Percentiles rank a stretch among this genome's conserved stretches.
Evolutionary conservation across 2,113 vertebrate genomes (phyloP).

Genomic region (Tyto alba): DNA sequence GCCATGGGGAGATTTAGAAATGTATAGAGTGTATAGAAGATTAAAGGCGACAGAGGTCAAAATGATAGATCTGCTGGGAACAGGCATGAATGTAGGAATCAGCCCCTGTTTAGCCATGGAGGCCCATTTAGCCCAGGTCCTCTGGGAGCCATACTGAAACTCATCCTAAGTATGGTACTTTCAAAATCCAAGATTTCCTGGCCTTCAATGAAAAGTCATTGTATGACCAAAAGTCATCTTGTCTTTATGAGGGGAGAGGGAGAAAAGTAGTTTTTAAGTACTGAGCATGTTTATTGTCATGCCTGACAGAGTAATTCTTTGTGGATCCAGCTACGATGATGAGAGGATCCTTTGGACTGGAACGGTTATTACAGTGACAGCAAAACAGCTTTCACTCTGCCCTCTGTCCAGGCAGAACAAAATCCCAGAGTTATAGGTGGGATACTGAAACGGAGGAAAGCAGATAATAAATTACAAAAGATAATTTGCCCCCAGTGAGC

Average conservation of each 20-base stretch:
- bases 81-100: background rate
- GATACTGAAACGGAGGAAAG: background rate
- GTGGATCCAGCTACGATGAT: background rate
- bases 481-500: conserved; percentile 13
- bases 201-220: background rate
- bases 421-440: conserved; percentile 18
- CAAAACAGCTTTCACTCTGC: background rate
- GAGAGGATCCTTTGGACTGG: background rate
- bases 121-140: background rate
- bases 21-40: background rate
- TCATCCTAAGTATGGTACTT: background rate
- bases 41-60: background rate
- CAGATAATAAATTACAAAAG: conserved; percentile 29
- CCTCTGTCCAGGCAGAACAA: background rate
- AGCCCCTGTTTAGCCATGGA: background rate
- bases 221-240: background rate
- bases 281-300: background rate
- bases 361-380: background rate
- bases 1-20: background rate
- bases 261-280: background rate
- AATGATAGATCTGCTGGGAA: background rate
- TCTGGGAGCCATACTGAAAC: background rate
- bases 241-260: background rate
- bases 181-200: background rate
- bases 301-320: background rate